A percentile compares a stretch with the other conserved stretches of the same genome.
Evolutionary conservation across 2,113 vertebrate species (phyloP).

Genomic region (Gallinago jamesoni): DNA sequence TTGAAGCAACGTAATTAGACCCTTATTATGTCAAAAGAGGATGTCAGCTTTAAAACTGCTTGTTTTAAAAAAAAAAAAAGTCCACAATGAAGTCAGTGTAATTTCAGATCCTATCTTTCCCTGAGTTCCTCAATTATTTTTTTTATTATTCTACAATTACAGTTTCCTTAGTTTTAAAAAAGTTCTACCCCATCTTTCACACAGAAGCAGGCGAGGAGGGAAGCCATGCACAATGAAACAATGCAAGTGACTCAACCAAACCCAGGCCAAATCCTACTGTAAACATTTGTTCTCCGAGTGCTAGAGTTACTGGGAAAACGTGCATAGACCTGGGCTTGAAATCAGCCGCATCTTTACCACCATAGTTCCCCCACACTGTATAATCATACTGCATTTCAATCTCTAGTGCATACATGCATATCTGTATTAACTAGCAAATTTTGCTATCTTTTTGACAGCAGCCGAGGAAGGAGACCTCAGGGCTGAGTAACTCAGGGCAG

Average conservation of each 20-base stretch:
- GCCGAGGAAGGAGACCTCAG: not conserved
- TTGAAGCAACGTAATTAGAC: not conserved
- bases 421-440: no score
- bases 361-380: not conserved
- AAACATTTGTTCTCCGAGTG: slow-evolving; percentile 15
- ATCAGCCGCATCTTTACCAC: not conserved
- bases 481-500: not conserved
- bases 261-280: not conserved
- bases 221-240: slow-evolving; percentile 58
- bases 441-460: not conserved
- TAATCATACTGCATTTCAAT: not conserved
- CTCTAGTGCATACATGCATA: fast-evolving
- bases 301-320: not conserved
- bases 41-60: slow-evolving; percentile 35
- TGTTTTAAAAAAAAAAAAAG: not conserved
- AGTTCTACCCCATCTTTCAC: slow-evolving; percentile 5
- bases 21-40: slow-evolving; percentile 43
- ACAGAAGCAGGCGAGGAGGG: slow-evolving; percentile 6
- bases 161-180: slow-evolving; percentile 46
- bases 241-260: slow-evolving; percentile 36
- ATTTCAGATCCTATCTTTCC: slow-evolving; percentile 49
- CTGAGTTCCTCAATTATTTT: slow-evolving; percentile 7
- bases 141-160: slow-evolving; percentile 53
- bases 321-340: not conserved
- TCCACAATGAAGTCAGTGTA: slow-evolving; percentile 42